Percentiles rank a stretch among this genome's conserved stretches.
Evolutionary conservation across 2,113 vertebrate species (phyloP).

Genomic region (Dicentrarchus labrax): DNA sequence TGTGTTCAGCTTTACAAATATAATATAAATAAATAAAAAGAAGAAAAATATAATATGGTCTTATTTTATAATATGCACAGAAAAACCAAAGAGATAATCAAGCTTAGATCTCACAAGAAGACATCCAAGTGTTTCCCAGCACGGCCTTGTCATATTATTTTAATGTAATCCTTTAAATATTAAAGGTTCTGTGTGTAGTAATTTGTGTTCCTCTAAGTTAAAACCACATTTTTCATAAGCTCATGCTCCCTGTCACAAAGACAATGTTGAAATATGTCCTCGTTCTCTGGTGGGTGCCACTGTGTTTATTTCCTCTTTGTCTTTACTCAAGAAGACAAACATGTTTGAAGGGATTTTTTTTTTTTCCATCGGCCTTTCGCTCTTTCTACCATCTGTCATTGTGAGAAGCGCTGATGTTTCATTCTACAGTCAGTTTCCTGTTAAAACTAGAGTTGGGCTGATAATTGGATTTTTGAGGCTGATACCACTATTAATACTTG

Average conservation of each 20-base stretch:
- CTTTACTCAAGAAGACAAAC: constrained; percentile 45
- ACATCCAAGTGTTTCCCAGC: constrained; percentile 26
- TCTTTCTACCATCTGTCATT: constrained; percentile 13
- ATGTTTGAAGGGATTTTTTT: background rate
- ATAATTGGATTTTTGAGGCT: background rate
- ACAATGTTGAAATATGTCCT: constrained; percentile 2
- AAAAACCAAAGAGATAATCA: constrained; percentile 11
- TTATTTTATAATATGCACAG: background rate
- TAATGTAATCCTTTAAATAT: constrained; percentile 54
- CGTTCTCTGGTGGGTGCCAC: constrained; percentile 3
- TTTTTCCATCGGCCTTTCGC: background rate
- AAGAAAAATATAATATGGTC: background rate
- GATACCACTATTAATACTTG: background rate
- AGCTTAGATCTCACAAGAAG: constrained; percentile 13
- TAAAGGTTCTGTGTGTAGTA: constrained; percentile 28
- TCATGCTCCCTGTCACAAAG: background rate
- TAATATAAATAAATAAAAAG: background rate
- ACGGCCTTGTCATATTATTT: constrained; percentile 39
- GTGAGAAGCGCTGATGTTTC: background rate
- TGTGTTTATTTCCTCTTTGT: constrained; percentile 30
- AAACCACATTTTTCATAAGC: constrained; percentile 27
- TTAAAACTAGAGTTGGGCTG: background rate
- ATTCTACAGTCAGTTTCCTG: background rate
- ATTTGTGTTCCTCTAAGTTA: constrained; percentile 43
- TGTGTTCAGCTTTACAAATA: constrained; percentile 10